Percentiles rank a stretch among this genome's conserved stretches.
Evolutionary conservation across 2,797 vertebrate genomes (phyloP).

Genomic region (Fistularia tabacaria): DNA sequence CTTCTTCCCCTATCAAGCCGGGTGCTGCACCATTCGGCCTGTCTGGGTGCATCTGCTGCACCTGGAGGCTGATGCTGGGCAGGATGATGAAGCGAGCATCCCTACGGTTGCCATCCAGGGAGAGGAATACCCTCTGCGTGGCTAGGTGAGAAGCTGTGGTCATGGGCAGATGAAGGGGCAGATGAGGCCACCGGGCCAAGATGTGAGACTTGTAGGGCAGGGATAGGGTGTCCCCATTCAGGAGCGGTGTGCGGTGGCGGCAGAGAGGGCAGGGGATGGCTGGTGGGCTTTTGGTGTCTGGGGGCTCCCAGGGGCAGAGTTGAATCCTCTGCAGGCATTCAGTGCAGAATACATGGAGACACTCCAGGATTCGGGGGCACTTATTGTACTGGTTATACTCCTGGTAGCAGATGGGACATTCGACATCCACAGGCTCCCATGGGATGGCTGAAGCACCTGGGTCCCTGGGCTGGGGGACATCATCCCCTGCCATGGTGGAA

Average conservation of each 20-base stretch:
- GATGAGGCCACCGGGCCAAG: constrained; percentile 59
- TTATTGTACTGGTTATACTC: constrained; percentile 76
- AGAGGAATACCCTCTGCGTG: constrained; percentile 74
- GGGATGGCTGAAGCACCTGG: constrained; percentile 15
- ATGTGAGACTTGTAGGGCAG: constrained; percentile 73
- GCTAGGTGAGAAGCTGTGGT: constrained; percentile 52
- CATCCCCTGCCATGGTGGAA: constrained; percentile 47
- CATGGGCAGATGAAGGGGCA: constrained; percentile 52
- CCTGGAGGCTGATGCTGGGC: constrained; percentile 77
- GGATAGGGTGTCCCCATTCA: constrained; percentile 53
- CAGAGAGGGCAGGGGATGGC: constrained; percentile 78
- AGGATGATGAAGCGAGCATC: constrained; percentile 74
- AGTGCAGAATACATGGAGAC: constrained; percentile 77
- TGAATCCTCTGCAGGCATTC: constrained; percentile 79
- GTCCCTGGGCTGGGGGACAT: constrained; percentile 26
- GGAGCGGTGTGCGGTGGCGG: constrained; percentile 72
- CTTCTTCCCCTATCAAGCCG: constrained; percentile 44
- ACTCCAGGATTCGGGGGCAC: constrained; percentile 77
- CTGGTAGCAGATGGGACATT: constrained; percentile 80
- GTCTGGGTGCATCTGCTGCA: constrained; percentile 74
- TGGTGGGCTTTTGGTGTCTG: constrained; percentile 26
- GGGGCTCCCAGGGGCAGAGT: constrained; percentile 49
- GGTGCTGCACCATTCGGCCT: constrained; percentile 17
- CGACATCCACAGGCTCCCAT: constrained; percentile 68
- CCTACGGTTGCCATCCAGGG: constrained; percentile 62